Base-by-base conservation (phyloP, 2,888 invertebrate species). In the Pristionchus arcanus region DNA sequence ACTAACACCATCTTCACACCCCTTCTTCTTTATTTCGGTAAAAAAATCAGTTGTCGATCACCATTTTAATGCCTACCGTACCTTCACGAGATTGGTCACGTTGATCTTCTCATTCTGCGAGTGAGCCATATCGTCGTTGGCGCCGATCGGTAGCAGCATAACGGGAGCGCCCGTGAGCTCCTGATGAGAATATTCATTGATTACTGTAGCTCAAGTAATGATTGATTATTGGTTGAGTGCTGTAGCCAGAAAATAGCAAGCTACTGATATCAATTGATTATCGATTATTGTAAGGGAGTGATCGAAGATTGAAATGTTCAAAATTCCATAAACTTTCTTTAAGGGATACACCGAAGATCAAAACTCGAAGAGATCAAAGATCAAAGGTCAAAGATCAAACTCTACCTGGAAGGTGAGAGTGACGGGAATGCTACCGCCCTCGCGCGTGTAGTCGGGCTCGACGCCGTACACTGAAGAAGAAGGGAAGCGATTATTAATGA, bases 81-180 rank as follows among this genome's bases (percentile, higher is more conserved):
- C 91, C 89, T 92, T 90, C 87, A 95, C 91, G 85, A 94, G 94
- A 90, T 94, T 95, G 81, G 91, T 90, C 90, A 97, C 96, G 96
- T 98, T 97, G 93, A 99, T 96, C 96, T 99, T 99, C 96, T 99
- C 99, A 96, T 99, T 99, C 96, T 99, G 95, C 98, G 98, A 98
- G 96, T 99, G 99, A 91, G 99, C 98, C 94, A 98, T 98, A 96
- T 99, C 99, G 96, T 99, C 98, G 90, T 97, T 97, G 90, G 97
- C 97, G 86, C 99, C 99, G 95, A 99, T 97, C 1, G 99, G 99
- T 92, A 99, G 96, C 91, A 99, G 96, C 95, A 99, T 96, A 87
- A 98, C 98, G 96, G 98, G 98, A 95, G 97, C 97, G 0, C 97
- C 93, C 53, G 94, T 95, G 31, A 94, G 90, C 55, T 95, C 93